A percentile compares a stretch with the other conserved stretches of the same genome.
Conservation (phyloP, 2,113 vertebrate genomes). For the Vulpes lagopus region DNA sequence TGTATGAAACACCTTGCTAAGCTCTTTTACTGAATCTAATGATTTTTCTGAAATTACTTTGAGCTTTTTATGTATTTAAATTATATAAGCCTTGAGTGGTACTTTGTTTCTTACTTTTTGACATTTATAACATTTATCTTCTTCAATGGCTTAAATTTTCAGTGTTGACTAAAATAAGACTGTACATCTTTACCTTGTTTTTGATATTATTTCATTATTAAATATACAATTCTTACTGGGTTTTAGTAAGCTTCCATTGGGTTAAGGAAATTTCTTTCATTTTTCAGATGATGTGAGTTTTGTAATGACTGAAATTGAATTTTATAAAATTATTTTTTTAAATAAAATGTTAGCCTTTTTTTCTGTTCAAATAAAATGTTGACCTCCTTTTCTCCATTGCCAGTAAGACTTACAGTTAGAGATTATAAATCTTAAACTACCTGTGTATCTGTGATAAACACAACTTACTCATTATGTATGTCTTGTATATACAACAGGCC, state of each 20-base stretch:
- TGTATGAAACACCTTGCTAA: background rate
- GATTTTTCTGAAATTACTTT: background rate
- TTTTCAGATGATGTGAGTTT: background rate
- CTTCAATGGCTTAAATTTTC: background rate
- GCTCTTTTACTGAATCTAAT: background rate
- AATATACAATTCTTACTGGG: background rate
- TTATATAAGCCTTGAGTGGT: background rate
- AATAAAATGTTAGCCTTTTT: background rate
- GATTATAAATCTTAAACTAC: background rate
- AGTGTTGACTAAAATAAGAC: background rate
- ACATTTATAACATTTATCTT: background rate
- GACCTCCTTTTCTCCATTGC: background rate
- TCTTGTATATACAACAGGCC: background rate
- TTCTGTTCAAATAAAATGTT: background rate
- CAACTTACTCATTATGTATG: background rate
- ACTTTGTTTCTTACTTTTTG: background rate
- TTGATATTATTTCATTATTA: background rate
- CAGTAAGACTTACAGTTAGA: background rate
- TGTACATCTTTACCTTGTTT: background rate
- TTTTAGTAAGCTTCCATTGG: background rate
- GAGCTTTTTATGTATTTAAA: background rate
- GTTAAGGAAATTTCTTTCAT: background rate
- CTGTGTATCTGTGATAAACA: background rate
- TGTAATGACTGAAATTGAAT: background rate
- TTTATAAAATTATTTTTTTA: background rate